Evolutionary conservation across 2,113 vertebrate species (phyloP), one percentile per base, ranked within the genome.

Genomic region (Antechinus flavipes): DNA sequence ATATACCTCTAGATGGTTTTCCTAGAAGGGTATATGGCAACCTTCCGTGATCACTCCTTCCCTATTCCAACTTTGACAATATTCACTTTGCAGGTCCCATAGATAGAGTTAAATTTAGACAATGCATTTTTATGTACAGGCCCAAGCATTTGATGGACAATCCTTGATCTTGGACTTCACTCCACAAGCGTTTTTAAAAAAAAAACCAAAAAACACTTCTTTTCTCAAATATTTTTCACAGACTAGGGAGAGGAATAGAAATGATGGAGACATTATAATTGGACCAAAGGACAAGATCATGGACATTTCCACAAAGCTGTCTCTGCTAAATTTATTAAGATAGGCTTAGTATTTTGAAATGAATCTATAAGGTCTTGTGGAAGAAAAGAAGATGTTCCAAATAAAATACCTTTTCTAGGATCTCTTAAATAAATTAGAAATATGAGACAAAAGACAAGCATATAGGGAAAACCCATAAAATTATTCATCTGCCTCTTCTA

Each of bases 381-480:
- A 91, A 91, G 46, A 93, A 95, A 95, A 35, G 47, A 91, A 54
- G 26, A 55, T 55, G 46, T 8, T 90, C 90, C 35, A 92, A 90
- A 92, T 10, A 89, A 92, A 95, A 58, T 55, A 55, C 50, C n/a
- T 47, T 68, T 68, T 90, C 10, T 42, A 47, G 92, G 9, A 25
- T 47, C 8, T 58, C 47, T 93, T 90, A 42, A 93, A 42, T 47
- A 90, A 42, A 53, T 89, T 94, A 16, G n/a, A 91, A 76, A 76
- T 55, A 93, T 25, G 52, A 89, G 9, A 56, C 5, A n/a, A 93
- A 93, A 91, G 26, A 90, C 14, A 91, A 47, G 24, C 46, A 92
- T 92, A 95, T 52, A 47, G 91, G 14, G n/a, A 93, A 68, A 14
- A 22, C 2, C 30, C 25, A 30, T 84, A 89, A 47, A 35, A 58